Conservation (phyloP, 92 coral and sea anemone genomes). For the Epizoanthus scotinus region DNA sequence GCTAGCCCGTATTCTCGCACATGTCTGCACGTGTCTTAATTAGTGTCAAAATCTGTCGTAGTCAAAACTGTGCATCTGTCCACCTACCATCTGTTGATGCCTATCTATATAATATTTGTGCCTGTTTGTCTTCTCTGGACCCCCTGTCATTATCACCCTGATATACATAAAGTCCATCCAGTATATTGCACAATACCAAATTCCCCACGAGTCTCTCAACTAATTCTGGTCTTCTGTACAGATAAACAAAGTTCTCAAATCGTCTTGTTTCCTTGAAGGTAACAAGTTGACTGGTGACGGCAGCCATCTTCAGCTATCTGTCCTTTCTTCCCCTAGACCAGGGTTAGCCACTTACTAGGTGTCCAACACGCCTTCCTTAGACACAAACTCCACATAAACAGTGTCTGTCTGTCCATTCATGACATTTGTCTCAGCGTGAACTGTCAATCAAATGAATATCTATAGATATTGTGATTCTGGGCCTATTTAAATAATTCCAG, state of each 20-base stretch:
- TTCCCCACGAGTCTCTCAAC: slow-evolving; percentile 4
- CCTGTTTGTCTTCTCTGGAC: background rate
- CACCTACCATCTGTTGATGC: slow-evolving; percentile 4
- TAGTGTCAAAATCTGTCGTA: too few relatives aligned
- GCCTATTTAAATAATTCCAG: slow-evolving; percentile 42
- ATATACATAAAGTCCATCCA: slow-evolving; percentile 7
- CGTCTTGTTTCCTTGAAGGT: slow-evolving; percentile 6
- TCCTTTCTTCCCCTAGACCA: background rate
- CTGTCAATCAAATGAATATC: slow-evolving; percentile 31
- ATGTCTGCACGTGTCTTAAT: too few relatives aligned
- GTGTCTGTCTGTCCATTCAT: slow-evolving; percentile 1
- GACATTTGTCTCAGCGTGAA: slow-evolving; percentile 15
- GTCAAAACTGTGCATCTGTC: too few relatives aligned
- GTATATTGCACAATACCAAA: slow-evolving; percentile 3
- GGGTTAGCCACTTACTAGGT: background rate
- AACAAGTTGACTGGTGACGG: background rate
- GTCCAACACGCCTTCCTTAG: slow-evolving; percentile 3
- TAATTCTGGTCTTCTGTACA: background rate
- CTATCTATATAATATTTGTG: slow-evolving; percentile 4
- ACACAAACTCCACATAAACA: slow-evolving; percentile 10
- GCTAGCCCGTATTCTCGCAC: too few relatives aligned
- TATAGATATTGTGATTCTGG: background rate
- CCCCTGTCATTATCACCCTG: background rate
- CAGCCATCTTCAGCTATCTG: slow-evolving; percentile 1
- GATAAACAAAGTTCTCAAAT: slow-evolving; percentile 24